Evolutionary conservation across 1,140 invertebrate species (phyloP), one percentile per base, ranked within the genome.

Genomic region (Drosophila sproati): DNA sequence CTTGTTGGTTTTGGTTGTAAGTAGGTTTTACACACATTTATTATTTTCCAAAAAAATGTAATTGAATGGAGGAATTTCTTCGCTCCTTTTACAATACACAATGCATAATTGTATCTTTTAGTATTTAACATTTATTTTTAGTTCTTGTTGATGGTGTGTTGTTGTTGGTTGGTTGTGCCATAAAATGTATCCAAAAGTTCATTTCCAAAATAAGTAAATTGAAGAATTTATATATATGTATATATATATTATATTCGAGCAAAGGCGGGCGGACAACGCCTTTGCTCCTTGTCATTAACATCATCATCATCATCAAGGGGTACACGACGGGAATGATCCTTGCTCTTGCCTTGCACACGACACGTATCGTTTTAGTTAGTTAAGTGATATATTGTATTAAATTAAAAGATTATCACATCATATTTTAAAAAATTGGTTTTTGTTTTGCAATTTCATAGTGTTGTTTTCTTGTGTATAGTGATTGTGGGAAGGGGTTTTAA

Each of bases 401-500:
- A 87, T 89, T 83, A 89, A 77, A 62, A 70, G 82, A 86, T 83
- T 88, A 88, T 88, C 83, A 88, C 83, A 87, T 87, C 62, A 82
- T 88, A 80, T 82, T 77, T 82, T 55, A 78, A 66, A 56, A 89
- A 83, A 69, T 66, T 59, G 63, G 47, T 3, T n/a, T 43, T 43
- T 48, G 32, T 52, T 76, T 81, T 79, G 81, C 68, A 47, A 74
- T 82, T 82, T 68, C 78, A 75, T 78, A 87, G 79, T 77, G 69
- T 54, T 69, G 48, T 8, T 57, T 47, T 47, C 39, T 37, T 20
- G 52, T 78, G 57, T 61, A 4, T 34, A 34, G 39, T 76, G 57
- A 74, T 59, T 20, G 20, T 20, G 20, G 20, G 43, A 57, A 69
- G 43, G 45, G 39, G 31, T 55, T 43, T 57, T 47, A 39, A 52